A percentile compares a stretch with the other conserved stretches of the same genome.
Evolutionary conservation across 2,113 vertebrate genomes (phyloP).

Genomic region (Dolichallabes microphthalmus): DNA sequence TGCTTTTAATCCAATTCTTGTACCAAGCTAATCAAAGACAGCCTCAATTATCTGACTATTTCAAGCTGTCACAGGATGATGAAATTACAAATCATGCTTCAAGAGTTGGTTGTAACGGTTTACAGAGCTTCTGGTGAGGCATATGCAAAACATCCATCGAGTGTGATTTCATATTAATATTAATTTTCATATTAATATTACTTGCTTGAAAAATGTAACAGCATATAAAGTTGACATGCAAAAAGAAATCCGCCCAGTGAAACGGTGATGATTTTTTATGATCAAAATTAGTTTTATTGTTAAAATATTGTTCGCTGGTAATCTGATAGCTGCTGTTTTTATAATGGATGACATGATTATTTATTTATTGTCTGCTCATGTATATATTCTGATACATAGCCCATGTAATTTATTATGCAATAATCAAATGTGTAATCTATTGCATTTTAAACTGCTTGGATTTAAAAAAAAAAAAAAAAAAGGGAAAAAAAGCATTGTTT

Average conservation of each 20-base stretch:
- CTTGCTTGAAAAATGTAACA: background rate
- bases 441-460: background rate
- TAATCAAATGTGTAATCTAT: background rate
- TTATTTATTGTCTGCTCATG: background rate
- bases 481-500: background rate
- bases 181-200: background rate
- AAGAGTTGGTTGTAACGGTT: background rate
- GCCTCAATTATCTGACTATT: background rate
- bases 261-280: too few species aligned
- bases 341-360: background rate
- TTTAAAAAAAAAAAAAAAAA: background rate
- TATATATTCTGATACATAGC: background rate
- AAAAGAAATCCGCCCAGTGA: too few species aligned
- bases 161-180: background rate
- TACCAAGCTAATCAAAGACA: background rate
- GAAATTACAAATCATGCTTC: background rate
- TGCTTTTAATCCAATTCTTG: background rate
- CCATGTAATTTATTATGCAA: background rate
- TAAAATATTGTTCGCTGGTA: background rate
- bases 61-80: background rate
- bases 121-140: background rate
- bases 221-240: background rate
- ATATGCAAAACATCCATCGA: background rate
- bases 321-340: background rate
- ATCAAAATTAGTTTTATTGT: too few species aligned